Evolutionary conservation across 1,140 invertebrate species (phyloP).

Genomic region (Rhagoletis pomonella): DNA sequence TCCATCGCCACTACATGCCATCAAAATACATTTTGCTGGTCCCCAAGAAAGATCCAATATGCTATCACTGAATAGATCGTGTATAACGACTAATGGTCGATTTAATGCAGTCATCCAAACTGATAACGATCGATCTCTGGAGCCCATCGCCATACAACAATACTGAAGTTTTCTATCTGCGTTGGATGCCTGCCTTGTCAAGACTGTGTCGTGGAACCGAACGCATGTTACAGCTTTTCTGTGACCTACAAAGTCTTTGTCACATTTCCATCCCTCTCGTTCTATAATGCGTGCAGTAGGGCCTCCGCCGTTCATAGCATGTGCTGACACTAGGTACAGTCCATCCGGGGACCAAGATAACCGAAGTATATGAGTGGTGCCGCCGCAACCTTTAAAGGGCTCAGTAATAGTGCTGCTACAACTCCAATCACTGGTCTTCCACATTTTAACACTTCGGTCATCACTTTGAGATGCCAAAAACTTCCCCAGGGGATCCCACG

Average conservation of each 20-base stretch:
- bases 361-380: constrained; percentile 94
- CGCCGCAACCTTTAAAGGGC: constrained; percentile 94
- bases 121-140: constrained; percentile 92
- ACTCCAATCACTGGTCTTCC: constrained; percentile 96
- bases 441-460: constrained; percentile 94
- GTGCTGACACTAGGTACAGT: constrained; percentile 95
- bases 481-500: constrained; percentile 98
- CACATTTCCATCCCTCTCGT: constrained; percentile 91
- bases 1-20: constrained; percentile 97
- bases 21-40: constrained; percentile 78
- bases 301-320: constrained; percentile 97
- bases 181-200: constrained; percentile 60
- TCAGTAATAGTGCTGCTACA: constrained; percentile 89
- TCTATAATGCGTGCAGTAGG: constrained; percentile 96
- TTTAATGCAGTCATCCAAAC: constrained; percentile 95
- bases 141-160: constrained; percentile 95
- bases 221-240: constrained; percentile 97
- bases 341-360: constrained; percentile 98
- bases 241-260: constrained; percentile 98
- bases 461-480: constrained; percentile 97
- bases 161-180: constrained; percentile 81
- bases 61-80: constrained; percentile 93
- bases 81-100: constrained; percentile 92
- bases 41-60: constrained; percentile 92
- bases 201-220: constrained; percentile 75